phyloP scores from a whole-genome alignment of 2,888 invertebrate genomes.

The Lamellibrachia satsuma region DNA sequence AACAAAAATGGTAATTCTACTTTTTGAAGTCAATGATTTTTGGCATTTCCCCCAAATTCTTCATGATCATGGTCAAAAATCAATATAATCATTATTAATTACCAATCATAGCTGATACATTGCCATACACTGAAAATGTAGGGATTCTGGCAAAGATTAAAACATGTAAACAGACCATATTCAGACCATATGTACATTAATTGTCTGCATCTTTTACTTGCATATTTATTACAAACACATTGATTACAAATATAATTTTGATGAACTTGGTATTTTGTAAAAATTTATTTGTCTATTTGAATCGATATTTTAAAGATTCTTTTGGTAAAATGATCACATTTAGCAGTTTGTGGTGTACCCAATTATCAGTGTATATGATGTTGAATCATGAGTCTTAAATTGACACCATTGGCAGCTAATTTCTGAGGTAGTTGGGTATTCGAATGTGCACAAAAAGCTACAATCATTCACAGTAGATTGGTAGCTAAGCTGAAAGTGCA shows the following conservation, averaged over 20 bases:
- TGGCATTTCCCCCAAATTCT: neutral
- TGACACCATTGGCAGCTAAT: neutral
- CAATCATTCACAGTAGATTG: neutral
- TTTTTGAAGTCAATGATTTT: neutral
- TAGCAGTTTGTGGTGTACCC: neutral
- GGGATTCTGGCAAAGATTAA: no score
- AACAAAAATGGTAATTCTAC: neutral
- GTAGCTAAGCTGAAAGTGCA: neutral
- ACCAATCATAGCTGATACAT: no score
- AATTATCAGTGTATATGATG: neutral
- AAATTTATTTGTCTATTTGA: no score
- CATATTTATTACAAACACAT: neutral
- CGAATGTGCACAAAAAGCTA: neutral
- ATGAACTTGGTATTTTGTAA: no score
- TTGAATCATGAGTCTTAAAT: neutral
- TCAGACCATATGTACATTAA: neutral
- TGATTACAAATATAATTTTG: no score
- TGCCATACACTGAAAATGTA: no score
- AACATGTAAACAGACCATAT: no score
- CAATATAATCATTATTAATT: neutral
- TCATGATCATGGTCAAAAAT: neutral
- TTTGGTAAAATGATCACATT: no score
- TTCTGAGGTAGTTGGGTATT: neutral
- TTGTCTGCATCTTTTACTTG: neutral
- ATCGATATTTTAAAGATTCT: no score